phyloP scores from a whole-genome alignment of 2,888 invertebrate species.

The Phyto melanocephala region DNA sequence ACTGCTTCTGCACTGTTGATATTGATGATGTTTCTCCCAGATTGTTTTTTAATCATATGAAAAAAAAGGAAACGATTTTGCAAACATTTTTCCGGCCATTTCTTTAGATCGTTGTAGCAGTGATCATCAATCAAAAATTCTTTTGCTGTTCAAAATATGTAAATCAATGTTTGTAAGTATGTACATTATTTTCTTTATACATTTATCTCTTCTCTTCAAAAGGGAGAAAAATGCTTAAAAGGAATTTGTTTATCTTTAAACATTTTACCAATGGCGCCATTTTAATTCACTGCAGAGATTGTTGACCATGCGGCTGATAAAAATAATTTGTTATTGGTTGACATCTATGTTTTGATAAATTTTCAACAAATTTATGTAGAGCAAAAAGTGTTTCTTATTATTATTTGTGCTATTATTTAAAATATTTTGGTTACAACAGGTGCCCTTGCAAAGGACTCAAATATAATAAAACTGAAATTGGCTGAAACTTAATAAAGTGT shows the following conservation, averaged over 20 bases:
- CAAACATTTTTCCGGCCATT: constrained; percentile 23
- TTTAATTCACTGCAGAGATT: constrained; percentile 56
- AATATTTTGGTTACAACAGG: constrained; percentile 38
- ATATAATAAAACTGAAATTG: too few relatives aligned
- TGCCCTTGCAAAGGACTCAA: too few relatives aligned
- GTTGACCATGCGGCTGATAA: constrained; percentile 43
- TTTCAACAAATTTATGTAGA: constrained; percentile 35
- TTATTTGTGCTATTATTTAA: background rate
- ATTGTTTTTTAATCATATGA: constrained; percentile 36
- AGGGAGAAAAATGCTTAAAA: too few relatives aligned
- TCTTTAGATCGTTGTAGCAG: constrained; percentile 29
- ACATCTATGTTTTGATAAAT: constrained; percentile 46
- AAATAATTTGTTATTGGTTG: constrained; percentile 61
- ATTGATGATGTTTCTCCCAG: constrained; percentile 41
- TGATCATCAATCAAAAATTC: constrained; percentile 64
- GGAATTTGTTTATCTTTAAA: too few relatives aligned
- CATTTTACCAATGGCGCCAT: constrained; percentile 64
- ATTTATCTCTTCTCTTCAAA: too few relatives aligned
- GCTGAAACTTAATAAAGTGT: too few relatives aligned
- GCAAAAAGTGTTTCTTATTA: background rate
- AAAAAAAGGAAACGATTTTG: background rate
- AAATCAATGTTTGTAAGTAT: background rate
- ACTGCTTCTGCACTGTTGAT: constrained; percentile 52
- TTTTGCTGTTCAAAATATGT: constrained; percentile 34
- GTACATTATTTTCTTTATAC: too few relatives aligned